Evolutionary conservation across 2,888 invertebrate species (phyloP).

Genomic region (Phortica okadai): DNA sequence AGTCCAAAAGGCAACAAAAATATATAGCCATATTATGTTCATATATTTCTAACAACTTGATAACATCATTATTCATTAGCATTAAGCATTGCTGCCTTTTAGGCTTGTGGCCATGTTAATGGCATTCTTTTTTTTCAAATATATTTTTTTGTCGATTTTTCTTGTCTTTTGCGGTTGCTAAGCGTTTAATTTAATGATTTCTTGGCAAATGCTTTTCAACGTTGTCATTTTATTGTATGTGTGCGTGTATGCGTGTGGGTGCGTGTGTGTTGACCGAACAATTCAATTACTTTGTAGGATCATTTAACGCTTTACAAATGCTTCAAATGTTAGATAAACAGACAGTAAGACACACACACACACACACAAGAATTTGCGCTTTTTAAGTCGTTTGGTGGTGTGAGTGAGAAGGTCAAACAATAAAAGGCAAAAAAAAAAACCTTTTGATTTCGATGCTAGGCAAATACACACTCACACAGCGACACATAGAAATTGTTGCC

Average conservation of each 20-base stretch:
- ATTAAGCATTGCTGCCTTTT: too few species aligned
- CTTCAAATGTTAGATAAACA: neutral
- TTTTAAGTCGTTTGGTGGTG: too few species aligned
- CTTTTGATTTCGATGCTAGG: neutral
- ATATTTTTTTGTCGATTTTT: neutral
- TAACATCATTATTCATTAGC: too few species aligned
- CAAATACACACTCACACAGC: neutral
- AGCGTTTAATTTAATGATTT: neutral
- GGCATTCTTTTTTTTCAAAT: neutral
- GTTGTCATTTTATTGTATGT: neutral
- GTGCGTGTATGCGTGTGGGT: neutral
- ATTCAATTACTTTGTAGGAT: neutral
- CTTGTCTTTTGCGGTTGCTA: neutral
- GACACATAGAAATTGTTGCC: neutral
- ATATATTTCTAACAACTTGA: too few species aligned
- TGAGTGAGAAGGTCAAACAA: neutral
- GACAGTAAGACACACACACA: neutral
- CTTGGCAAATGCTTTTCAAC: neutral
- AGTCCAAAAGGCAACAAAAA: too few species aligned
- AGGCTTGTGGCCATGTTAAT: too few species aligned
- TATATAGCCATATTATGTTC: too few species aligned
- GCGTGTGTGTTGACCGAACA: neutral
- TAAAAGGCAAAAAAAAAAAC: neutral
- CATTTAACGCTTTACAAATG: neutral
- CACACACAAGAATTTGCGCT: neutral